Conservation (phyloP, 2,888 invertebrate species). For the Xestoiulus laeticollis region DNA sequence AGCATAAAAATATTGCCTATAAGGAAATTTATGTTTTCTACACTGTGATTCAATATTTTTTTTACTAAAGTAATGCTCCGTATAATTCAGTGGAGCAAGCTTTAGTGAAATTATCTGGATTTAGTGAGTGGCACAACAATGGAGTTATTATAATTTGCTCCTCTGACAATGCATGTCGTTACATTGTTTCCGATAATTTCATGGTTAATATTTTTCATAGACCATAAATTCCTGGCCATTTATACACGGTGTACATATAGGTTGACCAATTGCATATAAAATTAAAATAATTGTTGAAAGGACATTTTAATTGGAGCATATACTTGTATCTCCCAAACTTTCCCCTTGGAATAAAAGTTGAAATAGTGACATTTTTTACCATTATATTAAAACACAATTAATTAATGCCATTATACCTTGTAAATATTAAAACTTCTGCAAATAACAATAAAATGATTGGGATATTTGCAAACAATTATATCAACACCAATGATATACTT, state of each 20-base stretch:
- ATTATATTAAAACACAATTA: too few relatives aligned
- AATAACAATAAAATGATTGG: too few relatives aligned
- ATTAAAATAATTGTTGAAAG: too few relatives aligned
- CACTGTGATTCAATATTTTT: neutral
- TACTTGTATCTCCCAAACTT: too few relatives aligned
- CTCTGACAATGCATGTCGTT: neutral
- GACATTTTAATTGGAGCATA: too few relatives aligned
- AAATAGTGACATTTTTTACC: too few relatives aligned
- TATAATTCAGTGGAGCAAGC: neutral
- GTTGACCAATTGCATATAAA: neutral
- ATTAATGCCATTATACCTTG: too few relatives aligned
- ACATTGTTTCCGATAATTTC: neutral
- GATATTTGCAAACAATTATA: too few relatives aligned
- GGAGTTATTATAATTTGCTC: neutral
- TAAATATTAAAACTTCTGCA: too few relatives aligned
- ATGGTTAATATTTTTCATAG: neutral
- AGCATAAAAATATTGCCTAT: neutral
- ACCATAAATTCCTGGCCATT: neutral
- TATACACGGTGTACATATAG: neutral
- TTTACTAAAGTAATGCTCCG: neutral
- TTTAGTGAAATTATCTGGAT: neutral
- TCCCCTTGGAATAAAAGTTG: too few relatives aligned
- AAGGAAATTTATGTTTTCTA: neutral
- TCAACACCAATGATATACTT: too few relatives aligned
- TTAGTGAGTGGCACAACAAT: neutral